Percentiles rank a stretch among this genome's conserved stretches.
These are phyloP conservation scores for Agonopterix alstromeriana DNA, from an alignment of 2,888 invertebrate species.

Conservation along the genomic window DNA sequence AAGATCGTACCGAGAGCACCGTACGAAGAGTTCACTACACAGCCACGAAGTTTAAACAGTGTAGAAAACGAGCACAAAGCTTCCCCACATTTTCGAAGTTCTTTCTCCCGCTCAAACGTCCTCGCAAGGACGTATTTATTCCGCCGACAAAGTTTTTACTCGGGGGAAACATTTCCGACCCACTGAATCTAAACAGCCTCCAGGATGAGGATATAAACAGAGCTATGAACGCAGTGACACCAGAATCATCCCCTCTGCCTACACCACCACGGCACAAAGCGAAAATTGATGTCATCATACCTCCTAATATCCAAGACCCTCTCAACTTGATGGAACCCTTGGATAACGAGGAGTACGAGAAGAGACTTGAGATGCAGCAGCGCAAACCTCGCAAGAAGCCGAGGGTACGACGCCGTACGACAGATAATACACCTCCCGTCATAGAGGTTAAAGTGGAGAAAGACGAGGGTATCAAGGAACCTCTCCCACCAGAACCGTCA, in stretches of 20 bases:
- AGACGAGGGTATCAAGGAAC: constrained; percentile 53
- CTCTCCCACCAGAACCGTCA: constrained; percentile 53
- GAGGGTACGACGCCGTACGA: constrained; percentile 70
- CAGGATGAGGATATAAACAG: constrained; percentile 87
- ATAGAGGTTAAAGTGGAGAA: constrained; percentile 34
- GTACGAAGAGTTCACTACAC: constrained; percentile 60
- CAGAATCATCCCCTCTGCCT: constrained; percentile 93
- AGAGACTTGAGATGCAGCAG: constrained; percentile 83
- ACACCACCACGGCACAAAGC: constrained; percentile 88
- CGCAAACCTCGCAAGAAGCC: constrained; percentile 82
- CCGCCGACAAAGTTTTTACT: constrained; percentile 95
- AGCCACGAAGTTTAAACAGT: constrained; percentile 65
- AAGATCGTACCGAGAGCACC: constrained; percentile 44
- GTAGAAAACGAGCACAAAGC: constrained; percentile 81
- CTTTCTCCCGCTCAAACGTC: constrained; percentile 83
- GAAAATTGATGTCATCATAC: constrained; percentile 93
- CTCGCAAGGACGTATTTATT: constrained; percentile 85
- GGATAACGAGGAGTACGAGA: constrained; percentile 89
- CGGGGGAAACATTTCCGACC: constrained; percentile 97
- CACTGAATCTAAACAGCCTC: constrained; percentile 93
- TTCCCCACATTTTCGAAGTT: constrained; percentile 83
- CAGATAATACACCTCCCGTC: constrained; percentile 50
- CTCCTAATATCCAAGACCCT: constrained; percentile 94
- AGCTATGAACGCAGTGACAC: constrained; percentile 92
- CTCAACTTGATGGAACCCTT: constrained; percentile 89